Conservation (phyloP, 2,888 invertebrate genomes). For the Apoderus coryli region DNA sequence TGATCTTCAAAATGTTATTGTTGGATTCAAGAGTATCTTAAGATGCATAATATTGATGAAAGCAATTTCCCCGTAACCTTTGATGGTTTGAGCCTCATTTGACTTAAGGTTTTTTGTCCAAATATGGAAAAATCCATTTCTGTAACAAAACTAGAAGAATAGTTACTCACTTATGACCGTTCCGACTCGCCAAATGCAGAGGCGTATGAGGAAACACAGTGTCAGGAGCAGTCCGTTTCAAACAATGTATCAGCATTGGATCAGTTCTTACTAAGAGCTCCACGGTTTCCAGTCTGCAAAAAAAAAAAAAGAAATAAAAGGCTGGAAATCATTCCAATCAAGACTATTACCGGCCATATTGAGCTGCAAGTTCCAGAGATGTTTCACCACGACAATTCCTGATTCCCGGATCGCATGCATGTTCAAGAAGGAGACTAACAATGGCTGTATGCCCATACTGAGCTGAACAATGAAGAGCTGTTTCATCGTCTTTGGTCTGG, state of each 20-base stretch:
- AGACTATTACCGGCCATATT: conserved; percentile 76
- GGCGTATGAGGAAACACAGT: conserved; percentile 60
- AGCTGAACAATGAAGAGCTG: conserved; percentile 84
- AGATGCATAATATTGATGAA: too few relatives aligned
- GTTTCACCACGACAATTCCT: conserved; percentile 80
- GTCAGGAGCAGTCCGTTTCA: conserved; percentile 40
- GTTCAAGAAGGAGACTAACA: conserved; percentile 65
- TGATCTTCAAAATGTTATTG: too few relatives aligned
- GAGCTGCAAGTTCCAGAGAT: conserved; percentile 86
- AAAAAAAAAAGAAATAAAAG: conserved; percentile 5
- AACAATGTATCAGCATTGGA: conserved; percentile 66
- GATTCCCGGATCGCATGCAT: conserved; percentile 78
- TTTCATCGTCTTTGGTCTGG: conserved; percentile 80
- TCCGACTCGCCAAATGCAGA: conserved; percentile 84
- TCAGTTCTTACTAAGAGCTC: conserved; percentile 71
- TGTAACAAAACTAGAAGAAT: background rate
- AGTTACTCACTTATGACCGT: conserved; percentile 70
- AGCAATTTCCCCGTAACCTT: too few relatives aligned
- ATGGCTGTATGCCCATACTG: conserved; percentile 85
- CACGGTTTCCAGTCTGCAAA: conserved; percentile 67
- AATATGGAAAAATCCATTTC: too few relatives aligned
- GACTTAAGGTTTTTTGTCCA: too few relatives aligned
- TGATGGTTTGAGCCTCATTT: too few relatives aligned
- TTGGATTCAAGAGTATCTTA: too few relatives aligned
- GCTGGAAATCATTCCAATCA: background rate